A percentile compares a stretch with the other conserved stretches of the same genome.
Evolutionary conservation across 2,797 vertebrate species (phyloP).

Genomic region (Crocodylus rhombifer): DNA sequence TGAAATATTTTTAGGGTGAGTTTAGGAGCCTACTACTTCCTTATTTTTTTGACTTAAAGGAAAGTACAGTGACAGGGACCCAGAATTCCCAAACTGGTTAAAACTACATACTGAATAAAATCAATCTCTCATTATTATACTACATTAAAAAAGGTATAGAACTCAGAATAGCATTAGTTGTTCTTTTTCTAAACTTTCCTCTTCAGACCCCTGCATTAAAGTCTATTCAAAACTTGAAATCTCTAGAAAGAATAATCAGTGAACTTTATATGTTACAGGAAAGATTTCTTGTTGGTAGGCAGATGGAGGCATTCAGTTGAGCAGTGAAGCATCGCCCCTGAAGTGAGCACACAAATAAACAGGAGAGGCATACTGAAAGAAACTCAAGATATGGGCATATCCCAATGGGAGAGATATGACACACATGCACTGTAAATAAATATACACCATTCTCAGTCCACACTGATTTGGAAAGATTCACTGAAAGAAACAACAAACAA

Average conservation of each 20-base stretch:
- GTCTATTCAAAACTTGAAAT: constrained; percentile 58
- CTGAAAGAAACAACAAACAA: background rate
- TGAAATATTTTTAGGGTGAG: constrained; percentile 59
- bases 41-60: constrained; percentile 63
- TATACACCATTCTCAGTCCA: background rate
- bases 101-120: constrained; percentile 60
- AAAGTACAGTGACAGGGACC: constrained; percentile 47
- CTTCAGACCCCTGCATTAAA: constrained; percentile 60
- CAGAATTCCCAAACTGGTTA: constrained; percentile 38
- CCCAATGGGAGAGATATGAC: constrained; percentile 19
- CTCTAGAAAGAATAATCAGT: constrained; percentile 73
- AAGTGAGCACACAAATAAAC: constrained; percentile 63
- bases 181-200: constrained; percentile 74
- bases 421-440: constrained; percentile 27
- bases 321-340: constrained; percentile 53
- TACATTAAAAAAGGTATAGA: background rate
- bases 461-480: constrained; percentile 2
- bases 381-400: constrained; percentile 13
- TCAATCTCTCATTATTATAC: constrained; percentile 61
- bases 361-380: constrained; percentile 27
- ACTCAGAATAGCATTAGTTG: constrained; percentile 24
- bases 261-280: constrained; percentile 67
- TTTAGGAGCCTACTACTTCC: constrained; percentile 47
- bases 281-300: constrained; percentile 72
- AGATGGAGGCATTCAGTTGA: constrained; percentile 72